Conservation (phyloP, 1,140 invertebrate species). For the Venustaconcha ellipsiformis region DNA sequence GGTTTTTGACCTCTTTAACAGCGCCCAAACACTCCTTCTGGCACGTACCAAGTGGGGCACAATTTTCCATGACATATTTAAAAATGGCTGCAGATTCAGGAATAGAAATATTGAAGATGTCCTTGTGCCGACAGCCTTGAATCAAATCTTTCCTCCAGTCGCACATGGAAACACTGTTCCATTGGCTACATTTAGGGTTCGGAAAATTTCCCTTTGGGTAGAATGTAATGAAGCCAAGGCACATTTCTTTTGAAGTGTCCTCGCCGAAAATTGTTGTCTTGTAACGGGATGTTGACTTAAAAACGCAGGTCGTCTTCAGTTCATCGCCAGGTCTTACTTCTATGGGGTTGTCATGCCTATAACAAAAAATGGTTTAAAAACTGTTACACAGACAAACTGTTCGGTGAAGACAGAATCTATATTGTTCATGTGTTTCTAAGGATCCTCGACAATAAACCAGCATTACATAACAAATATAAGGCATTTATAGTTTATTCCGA, state of each 20-base stretch:
- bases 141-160: neutral
- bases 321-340: constrained; percentile 25
- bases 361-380: too few relatives aligned
- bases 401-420: too few relatives aligned
- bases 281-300: constrained; percentile 25
- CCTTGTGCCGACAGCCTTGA: constrained; percentile 7
- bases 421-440: too few relatives aligned
- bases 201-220: constrained; percentile 28
- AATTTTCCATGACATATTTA: constrained; percentile 18
- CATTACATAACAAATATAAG: too few relatives aligned
- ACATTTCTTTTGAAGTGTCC: constrained; percentile 50
- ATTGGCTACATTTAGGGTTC: constrained; percentile 11
- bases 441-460: too few relatives aligned
- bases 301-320: constrained; percentile 35
- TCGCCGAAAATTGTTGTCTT: constrained; percentile 42
- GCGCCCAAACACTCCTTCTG: constrained; percentile 12
- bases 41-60: constrained; percentile 6
- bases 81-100: constrained; percentile 3
- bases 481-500: too few relatives aligned
- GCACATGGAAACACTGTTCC: constrained; percentile 9
- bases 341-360: too few relatives aligned
- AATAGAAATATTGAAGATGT: constrained; percentile 3
- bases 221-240: constrained; percentile 45
- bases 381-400: too few relatives aligned
- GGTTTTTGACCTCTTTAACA: constrained; percentile 4